Percentiles rank a stretch among this genome's conserved stretches.
Conservation (phyloP, 2,797 vertebrate species). For the Phylloscopus collybita region DNA sequence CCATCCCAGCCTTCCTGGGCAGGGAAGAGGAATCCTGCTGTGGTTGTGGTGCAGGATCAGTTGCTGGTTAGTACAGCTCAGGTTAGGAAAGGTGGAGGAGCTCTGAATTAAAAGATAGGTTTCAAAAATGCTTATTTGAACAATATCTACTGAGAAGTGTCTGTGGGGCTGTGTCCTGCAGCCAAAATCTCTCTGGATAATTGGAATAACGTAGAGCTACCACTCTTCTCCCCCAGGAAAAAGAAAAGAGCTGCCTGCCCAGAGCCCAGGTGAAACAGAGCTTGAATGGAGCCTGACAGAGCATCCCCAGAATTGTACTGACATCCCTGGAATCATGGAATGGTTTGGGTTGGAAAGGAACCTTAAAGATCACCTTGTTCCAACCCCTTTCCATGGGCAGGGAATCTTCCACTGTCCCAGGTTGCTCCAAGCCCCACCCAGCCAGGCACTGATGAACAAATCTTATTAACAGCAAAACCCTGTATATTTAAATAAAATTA, state of each 20-base stretch:
- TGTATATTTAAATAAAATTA: not conserved
- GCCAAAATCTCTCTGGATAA: not conserved
- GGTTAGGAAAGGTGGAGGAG: not conserved
- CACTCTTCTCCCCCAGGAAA: not conserved
- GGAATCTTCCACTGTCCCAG: fast-evolving
- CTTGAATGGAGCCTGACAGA: not conserved
- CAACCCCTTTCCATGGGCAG: not conserved
- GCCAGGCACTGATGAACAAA: not conserved
- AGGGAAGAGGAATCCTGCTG: not conserved
- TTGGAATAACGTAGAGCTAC: not conserved
- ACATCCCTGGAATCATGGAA: not conserved
- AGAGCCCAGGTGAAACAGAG: not conserved
- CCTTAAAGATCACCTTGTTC: not conserved
- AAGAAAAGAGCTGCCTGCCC: not conserved
- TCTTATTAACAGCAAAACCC: not conserved
- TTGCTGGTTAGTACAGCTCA: not conserved
- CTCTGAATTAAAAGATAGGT: not conserved
- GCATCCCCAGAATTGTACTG: not conserved
- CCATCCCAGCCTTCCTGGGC: not conserved
- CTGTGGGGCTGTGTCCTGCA: fast-evolving
- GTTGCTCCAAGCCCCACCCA: not conserved
- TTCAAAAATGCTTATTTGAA: not conserved
- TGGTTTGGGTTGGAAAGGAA: not conserved
- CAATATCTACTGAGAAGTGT: not conserved
- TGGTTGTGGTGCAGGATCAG: not conserved